phyloP scores from a whole-genome alignment of 2,888 invertebrate species.

The Drosophila anomalata region DNA sequence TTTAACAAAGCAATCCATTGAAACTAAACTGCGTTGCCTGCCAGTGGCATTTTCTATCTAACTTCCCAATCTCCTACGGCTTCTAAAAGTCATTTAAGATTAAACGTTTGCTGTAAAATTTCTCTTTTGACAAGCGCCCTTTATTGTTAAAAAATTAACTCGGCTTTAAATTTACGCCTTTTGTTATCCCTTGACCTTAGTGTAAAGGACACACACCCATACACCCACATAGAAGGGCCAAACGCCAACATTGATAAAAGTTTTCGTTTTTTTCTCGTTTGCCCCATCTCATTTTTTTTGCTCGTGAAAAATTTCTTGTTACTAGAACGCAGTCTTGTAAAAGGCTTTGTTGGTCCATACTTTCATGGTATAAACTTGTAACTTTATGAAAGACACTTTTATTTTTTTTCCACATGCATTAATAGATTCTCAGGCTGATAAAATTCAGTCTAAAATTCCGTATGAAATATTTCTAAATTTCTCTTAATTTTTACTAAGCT shows the following conservation, averaged over 20 bases:
- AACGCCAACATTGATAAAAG: conserved; percentile 58
- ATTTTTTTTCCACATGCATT: conserved; percentile 7
- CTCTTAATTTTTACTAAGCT: too few relatives aligned
- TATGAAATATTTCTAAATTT: neutral
- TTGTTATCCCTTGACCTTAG: conserved; percentile 74
- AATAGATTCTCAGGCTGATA: conserved; percentile 11
- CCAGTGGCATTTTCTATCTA: conserved; percentile 28
- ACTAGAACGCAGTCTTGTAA: conserved; percentile 41
- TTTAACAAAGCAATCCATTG: conserved; percentile 60
- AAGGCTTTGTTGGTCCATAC: conserved; percentile 39
- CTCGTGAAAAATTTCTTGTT: conserved; percentile 52
- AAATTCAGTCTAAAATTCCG: neutral
- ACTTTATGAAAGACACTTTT: conserved; percentile 23
- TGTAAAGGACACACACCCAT: conserved; percentile 30
- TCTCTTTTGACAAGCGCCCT: conserved; percentile 69
- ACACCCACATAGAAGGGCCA: conserved; percentile 25
- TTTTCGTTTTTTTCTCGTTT: conserved; percentile 42
- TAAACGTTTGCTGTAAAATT: conserved; percentile 72
- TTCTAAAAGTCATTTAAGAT: conserved; percentile 68
- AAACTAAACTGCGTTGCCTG: conserved; percentile 23
- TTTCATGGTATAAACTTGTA: conserved; percentile 49
- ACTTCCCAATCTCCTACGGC: conserved; percentile 27
- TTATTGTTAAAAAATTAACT: conserved; percentile 78
- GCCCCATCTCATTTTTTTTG: conserved; percentile 32
- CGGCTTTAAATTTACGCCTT: conserved; percentile 77